phyloP scores from a whole-genome alignment of 1,140 invertebrate genomes.

The Sycophila sp. region DNA sequence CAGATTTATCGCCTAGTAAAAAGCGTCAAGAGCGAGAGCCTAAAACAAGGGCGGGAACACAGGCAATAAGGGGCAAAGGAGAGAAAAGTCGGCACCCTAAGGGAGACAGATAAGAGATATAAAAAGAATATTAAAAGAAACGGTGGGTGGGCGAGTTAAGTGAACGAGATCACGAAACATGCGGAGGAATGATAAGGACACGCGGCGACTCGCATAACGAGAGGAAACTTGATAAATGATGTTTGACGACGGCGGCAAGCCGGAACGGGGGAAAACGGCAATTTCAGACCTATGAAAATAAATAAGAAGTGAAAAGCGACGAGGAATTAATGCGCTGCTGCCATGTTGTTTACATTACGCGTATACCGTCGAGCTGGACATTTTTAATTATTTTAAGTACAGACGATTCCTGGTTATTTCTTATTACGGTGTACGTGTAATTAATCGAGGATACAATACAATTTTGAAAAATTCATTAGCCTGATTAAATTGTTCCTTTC shows the following conservation, averaged over 20 bases:
- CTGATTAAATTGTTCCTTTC: no score
- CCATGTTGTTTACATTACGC: no score
- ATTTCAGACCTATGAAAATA: background rate
- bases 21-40: slow-evolving; percentile 2
- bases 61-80: slow-evolving; percentile 1
- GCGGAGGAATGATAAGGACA: slow-evolving; percentile 3
- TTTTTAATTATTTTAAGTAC: slow-evolving; percentile 9
- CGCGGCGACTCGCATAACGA: background rate
- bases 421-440: no score
- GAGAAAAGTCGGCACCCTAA: background rate
- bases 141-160: background rate
- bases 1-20: slow-evolving; percentile 29
- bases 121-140: slow-evolving; percentile 31
- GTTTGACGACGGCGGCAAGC: background rate
- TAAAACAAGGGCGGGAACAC: slow-evolving; percentile 30
- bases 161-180: slow-evolving; percentile 32
- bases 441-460: no score
- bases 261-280: background rate
- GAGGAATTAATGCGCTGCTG: no score
- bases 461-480: no score
- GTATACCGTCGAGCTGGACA: background rate
- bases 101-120: slow-evolving; percentile 27
- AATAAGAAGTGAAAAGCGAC: background rate
- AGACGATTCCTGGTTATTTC: background rate
- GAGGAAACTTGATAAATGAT: slow-evolving; percentile 19